Evolutionary conservation across 35 echinoderm and acorn worm species (phyloP), one percentile per base, ranked within the genome.

Genomic region (Apostichopus californicus): DNA sequence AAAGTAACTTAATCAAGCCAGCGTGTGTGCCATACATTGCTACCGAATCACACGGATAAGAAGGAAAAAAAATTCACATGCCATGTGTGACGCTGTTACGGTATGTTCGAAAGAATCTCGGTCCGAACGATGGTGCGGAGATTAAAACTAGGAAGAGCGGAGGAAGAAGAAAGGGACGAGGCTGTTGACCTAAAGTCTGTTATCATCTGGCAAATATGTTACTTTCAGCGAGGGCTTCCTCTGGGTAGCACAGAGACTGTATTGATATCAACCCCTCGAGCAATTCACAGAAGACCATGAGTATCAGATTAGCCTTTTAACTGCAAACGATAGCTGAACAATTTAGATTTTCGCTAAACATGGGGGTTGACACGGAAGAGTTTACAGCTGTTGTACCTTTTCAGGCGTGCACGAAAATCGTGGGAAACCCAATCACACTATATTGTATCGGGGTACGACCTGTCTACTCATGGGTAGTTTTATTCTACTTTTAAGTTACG

Each of bases 351-450:
- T 46, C 58, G 6, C 14, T 13, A 22, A 75, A 75, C 71, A 75
- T 75, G 17, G 20, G 71, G 71, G 71, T 22, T 75, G 71, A 75
- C 71, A 21, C 14, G n/a, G 14, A 18, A 18, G 71, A 75, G n/a
- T 75, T 75, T 22, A 75, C 71, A 75, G 71, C 71, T 75, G 71
- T 75, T 75, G 71, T 7, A 75, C 14, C 71, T n/a, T 61, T 61
- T 61, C 58, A 61, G 58, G 58, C 58, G 1, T 61, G 7, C 58
- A 1, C 7, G 12, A 61, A 61, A 61, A 61, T 46, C 34, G 34
- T 46, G 34, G 34, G 34, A 46, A 46, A 46, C 2, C 34, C 3
- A 46, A 46, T 4, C 3, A 46, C 34, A 46, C 34, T 46, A 3
- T 2, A 1, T 4, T 46, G 34, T 0, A 46, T 46, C 34, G 2